These are phyloP conservation scores for Disparrhopalites patrizii DNA, from an alignment of 2,888 invertebrate species.

Conservation along the genomic window DNA sequence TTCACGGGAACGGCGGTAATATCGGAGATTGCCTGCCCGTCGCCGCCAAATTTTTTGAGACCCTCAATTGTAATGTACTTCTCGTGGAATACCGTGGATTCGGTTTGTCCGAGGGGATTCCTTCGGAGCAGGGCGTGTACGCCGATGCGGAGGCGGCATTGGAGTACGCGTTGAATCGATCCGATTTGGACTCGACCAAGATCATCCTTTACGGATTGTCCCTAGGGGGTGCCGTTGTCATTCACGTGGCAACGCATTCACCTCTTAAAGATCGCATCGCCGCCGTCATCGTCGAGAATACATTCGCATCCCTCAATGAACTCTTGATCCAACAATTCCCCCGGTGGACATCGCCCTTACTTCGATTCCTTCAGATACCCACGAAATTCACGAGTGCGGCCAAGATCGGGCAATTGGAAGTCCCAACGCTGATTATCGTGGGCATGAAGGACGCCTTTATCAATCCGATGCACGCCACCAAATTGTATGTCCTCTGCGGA, in stretches of 20 bases:
- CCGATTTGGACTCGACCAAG: conserved; percentile 18
- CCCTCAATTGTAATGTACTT: conserved; percentile 7
- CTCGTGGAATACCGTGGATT: conserved; percentile 22
- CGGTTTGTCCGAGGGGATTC: conserved; percentile 19
- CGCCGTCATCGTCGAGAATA: conserved; percentile 17
- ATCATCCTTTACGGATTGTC: conserved; percentile 21
- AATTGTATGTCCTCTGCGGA: not conserved
- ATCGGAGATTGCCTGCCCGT: conserved; percentile 21
- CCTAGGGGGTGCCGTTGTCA: conserved; percentile 16
- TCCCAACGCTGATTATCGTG: conserved; percentile 11
- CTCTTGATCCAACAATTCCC: not conserved
- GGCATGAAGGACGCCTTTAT: conserved; percentile 19
- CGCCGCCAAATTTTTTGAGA: not conserved
- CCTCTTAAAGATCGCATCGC: conserved; percentile 12
- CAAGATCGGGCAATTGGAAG: not conserved
- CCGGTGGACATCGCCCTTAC: not conserved
- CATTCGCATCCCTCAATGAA: conserved; percentile 13
- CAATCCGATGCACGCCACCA: not conserved
- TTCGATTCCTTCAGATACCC: not conserved
- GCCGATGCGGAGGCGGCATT: conserved; percentile 22
- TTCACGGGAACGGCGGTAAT: conserved; percentile 27
- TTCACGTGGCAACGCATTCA: conserved; percentile 10
- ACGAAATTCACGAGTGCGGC: not conserved
- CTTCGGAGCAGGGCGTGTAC: conserved; percentile 22
- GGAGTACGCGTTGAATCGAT: conserved; percentile 7